These are phyloP conservation scores for Conops quadrifasciatus DNA, from an alignment of 2,888 invertebrate species.

Conservation along the genomic window DNA sequence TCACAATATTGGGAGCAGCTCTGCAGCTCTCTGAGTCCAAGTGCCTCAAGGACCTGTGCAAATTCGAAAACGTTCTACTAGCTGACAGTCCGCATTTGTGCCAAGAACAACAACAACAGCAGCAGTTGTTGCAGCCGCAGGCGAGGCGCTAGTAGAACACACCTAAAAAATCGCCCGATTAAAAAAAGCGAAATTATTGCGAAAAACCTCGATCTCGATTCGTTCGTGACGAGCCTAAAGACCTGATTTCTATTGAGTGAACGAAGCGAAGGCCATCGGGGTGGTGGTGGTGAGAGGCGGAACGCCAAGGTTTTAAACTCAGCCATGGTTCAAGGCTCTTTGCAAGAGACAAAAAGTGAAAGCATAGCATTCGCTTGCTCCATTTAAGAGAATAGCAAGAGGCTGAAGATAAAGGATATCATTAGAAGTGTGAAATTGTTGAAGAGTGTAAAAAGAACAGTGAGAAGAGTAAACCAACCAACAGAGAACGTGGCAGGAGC, in stretches of 20 bases:
- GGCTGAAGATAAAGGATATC: neutral
- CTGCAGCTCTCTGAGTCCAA: slow-evolving; percentile 2
- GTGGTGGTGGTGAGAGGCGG: neutral
- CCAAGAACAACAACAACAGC: neutral
- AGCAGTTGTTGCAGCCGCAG: neutral
- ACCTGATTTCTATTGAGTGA: neutral
- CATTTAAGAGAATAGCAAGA: neutral
- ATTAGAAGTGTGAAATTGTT: no score
- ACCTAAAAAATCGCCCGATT: neutral
- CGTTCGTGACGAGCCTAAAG: slow-evolving; percentile 1
- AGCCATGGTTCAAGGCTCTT: neutral
- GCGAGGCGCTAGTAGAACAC: neutral
- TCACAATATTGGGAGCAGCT: slow-evolving; percentile 15
- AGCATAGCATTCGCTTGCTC: neutral
- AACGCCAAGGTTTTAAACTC: neutral
- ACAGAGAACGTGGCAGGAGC: no score
- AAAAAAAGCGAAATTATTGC: neutral
- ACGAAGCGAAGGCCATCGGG: neutral
- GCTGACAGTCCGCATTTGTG: no score
- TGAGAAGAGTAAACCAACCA: no score
- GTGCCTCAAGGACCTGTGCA: slow-evolving; percentile 20
- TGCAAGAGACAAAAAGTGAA: neutral
- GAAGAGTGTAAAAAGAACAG: no score
- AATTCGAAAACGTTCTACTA: neutral
- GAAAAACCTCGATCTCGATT: neutral